phyloP scores from a whole-genome alignment of 2,113 vertebrate genomes.

The Arizona elegans region DNA sequence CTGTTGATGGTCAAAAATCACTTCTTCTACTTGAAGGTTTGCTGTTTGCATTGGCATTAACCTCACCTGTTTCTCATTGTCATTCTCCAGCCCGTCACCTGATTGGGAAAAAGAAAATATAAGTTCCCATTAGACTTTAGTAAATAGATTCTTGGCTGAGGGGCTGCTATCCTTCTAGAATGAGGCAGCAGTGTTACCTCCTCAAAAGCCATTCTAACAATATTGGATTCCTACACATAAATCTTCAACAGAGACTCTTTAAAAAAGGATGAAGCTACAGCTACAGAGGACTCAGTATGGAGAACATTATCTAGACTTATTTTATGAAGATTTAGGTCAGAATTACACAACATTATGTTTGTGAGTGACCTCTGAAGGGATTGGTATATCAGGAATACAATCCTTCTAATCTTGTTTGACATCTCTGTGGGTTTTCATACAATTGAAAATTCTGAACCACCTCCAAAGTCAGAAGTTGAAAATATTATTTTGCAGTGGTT shows the following conservation, averaged over 20 bases:
- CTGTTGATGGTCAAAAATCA: neutral
- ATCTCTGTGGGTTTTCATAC: neutral
- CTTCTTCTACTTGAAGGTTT: neutral
- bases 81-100: neutral
- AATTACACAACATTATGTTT: neutral
- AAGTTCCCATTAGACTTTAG: neutral
- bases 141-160: neutral
- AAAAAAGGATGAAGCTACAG: too few species aligned
- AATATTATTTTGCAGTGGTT: neutral
- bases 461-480: neutral
- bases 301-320: neutral
- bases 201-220: neutral
- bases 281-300: too few species aligned
- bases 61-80: neutral
- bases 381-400: neutral
- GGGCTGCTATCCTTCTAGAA: neutral
- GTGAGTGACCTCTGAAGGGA: neutral
- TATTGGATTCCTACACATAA: neutral
- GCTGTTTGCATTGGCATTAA: neutral
- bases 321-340: neutral
- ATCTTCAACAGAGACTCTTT: neutral
- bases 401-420: neutral
- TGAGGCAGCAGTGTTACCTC: neutral
- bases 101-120: neutral
- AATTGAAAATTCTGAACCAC: neutral